Conservation (phyloP, 2,113 vertebrate species). For the Heterotilapia buettikoferi region DNA sequence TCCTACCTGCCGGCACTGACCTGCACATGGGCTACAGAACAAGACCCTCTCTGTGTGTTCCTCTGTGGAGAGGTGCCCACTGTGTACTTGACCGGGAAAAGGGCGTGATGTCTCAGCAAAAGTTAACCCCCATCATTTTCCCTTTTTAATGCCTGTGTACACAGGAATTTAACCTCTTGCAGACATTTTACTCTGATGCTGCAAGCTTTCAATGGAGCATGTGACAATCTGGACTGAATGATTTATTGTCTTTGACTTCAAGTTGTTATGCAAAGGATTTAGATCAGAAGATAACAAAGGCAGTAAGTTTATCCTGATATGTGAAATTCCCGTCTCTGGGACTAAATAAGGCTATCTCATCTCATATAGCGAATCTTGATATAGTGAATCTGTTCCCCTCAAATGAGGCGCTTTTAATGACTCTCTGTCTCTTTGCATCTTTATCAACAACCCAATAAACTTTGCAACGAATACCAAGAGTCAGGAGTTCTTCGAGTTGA, state of each 20-base stretch:
- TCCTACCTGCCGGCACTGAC: slow-evolving; percentile 52
- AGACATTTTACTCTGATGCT: background rate
- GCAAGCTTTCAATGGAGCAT: background rate
- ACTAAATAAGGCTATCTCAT: background rate
- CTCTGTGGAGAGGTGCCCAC: slow-evolving; percentile 26
- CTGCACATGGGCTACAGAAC: slow-evolving; percentile 48
- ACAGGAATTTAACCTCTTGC: slow-evolving; percentile 29
- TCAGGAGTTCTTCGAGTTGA: background rate
- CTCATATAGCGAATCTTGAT: background rate
- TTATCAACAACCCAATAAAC: background rate
- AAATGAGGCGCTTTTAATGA: background rate
- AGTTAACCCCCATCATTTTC: slow-evolving; percentile 48
- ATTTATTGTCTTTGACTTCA: background rate
- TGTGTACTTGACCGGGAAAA: slow-evolving; percentile 46
- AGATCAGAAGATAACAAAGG: background rate
- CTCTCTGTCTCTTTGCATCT: background rate
- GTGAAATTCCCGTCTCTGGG: background rate
- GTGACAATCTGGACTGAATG: background rate
- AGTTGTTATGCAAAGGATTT: background rate
- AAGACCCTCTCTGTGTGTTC: slow-evolving; percentile 61
- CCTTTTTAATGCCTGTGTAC: slow-evolving; percentile 25
- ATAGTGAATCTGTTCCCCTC: background rate
- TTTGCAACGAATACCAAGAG: background rate
- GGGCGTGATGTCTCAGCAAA: slow-evolving; percentile 16
- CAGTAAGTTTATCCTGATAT: background rate